These are phyloP conservation scores for Phenganax stokvisi DNA, from an alignment of 92 coral and sea anemone species.

Conservation along the genomic window DNA sequence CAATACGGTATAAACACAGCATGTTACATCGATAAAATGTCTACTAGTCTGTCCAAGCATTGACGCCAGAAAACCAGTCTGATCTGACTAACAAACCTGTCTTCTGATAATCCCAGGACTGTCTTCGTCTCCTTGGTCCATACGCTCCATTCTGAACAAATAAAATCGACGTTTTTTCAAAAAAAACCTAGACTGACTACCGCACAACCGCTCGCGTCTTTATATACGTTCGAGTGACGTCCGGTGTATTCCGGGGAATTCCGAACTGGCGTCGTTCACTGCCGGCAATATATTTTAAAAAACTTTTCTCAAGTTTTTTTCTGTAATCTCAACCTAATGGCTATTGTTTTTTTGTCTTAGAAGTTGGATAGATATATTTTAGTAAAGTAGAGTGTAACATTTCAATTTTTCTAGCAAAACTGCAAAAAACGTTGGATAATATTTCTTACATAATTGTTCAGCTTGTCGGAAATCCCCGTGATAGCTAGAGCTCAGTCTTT, in stretches of 20 bases:
- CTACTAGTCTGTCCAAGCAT: too few relatives aligned
- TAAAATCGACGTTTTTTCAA: not conserved
- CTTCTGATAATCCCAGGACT: constrained; percentile 36
- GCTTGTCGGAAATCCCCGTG: too few relatives aligned
- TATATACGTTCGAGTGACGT: constrained; percentile 3
- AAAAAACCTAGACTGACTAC: not conserved
- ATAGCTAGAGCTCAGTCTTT: too few relatives aligned
- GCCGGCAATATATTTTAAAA: not conserved
- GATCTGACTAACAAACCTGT: constrained; percentile 22
- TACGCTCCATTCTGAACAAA: constrained; percentile 31
- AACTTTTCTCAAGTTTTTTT: not conserved
- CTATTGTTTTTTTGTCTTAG: not conserved
- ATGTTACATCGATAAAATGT: too few relatives aligned
- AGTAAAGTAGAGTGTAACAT: too few relatives aligned
- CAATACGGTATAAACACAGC: too few relatives aligned
- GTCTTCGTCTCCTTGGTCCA: constrained; percentile 42
- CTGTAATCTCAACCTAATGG: not conserved
- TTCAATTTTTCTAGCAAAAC: too few relatives aligned
- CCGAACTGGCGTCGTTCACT: not conserved
- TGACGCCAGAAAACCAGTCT: not conserved
- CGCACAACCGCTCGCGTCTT: not conserved
- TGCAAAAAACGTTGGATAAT: too few relatives aligned
- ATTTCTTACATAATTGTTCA: too few relatives aligned
- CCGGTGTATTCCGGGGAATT: not conserved
- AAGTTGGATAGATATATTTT: too few relatives aligned